Percentiles rank a stretch among this genome's conserved stretches.
These are phyloP conservation scores for Daktulosphaira vitifoliae DNA, from an alignment of 1,140 invertebrate species.

Conservation along the genomic window DNA sequence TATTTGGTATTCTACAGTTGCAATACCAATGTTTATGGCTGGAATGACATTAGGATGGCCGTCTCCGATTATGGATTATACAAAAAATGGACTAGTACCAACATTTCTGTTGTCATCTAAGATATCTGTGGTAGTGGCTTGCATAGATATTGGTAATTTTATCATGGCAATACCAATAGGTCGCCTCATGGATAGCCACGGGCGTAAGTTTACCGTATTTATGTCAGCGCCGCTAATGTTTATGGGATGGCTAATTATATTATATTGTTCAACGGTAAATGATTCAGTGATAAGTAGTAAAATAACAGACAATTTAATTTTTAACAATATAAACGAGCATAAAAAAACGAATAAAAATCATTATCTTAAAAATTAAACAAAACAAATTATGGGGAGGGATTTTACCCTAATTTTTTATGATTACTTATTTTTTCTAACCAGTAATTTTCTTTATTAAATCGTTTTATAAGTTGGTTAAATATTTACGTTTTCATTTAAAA, in stretches of 20 bases:
- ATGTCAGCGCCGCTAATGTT: conserved; percentile 39
- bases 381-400: too few relatives aligned
- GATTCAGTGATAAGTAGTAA: too few relatives aligned
- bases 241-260: conserved; percentile 42
- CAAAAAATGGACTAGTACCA: conserved; percentile 44
- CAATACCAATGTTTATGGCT: conserved; percentile 41
- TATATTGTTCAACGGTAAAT: conserved; percentile 37
- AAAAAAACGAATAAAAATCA: too few relatives aligned
- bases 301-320: too few relatives aligned
- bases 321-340: too few relatives aligned
- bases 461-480: too few relatives aligned
- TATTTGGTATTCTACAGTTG: conserved; percentile 32
- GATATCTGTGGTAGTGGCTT: conserved; percentile 55
- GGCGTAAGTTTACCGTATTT: conserved; percentile 34
- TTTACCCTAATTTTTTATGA: too few relatives aligned
- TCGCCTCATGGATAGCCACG: conserved; percentile 37
- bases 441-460: too few relatives aligned
- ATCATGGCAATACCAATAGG: conserved; percentile 42
- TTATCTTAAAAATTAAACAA: too few relatives aligned
- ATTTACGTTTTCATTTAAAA: too few relatives aligned
- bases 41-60: conserved; percentile 58
- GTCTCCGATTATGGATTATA: conserved; percentile 50
- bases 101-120: conserved; percentile 50
- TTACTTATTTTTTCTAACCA: too few relatives aligned
- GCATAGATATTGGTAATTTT: conserved; percentile 49